These are phyloP conservation scores for Salmo trutta DNA, from an alignment of 2,797 vertebrate species.

Conservation along the genomic window DNA sequence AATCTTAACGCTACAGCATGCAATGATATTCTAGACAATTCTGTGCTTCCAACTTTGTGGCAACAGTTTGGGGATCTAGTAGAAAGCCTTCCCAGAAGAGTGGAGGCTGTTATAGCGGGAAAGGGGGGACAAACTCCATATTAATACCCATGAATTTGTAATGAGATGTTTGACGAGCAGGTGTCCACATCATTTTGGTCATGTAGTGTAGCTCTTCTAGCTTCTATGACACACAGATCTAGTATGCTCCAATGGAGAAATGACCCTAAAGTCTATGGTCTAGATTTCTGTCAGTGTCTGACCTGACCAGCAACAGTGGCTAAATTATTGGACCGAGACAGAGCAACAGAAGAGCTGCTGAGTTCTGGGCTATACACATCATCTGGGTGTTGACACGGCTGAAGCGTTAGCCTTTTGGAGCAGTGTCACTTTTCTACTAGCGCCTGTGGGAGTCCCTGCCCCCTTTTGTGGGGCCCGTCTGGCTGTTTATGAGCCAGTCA, in stretches of 20 bases:
- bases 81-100: no score
- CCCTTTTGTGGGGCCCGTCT: conserved; percentile 76
- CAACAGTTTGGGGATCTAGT: no score
- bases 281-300: not conserved
- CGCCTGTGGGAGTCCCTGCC: conserved; percentile 71
- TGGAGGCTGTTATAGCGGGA: no score
- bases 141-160: no score
- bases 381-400: conserved; percentile 37
- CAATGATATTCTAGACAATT: no score
- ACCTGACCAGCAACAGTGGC: not conserved
- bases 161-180: no score
- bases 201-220: not conserved
- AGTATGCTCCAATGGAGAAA: no score
- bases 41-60: no score
- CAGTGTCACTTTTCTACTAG: conserved; percentile 76
- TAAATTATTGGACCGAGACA: not conserved
- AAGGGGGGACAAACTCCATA: no score
- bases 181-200: no score
- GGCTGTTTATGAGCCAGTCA: conserved; percentile 77
- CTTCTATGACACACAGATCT: not conserved
- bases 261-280: not conserved
- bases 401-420: conserved; percentile 61
- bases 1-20: no score
- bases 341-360: not conserved
- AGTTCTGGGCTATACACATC: conserved; percentile 23